Evolutionary conservation across 2,797 vertebrate species (phyloP).

Genomic region (Arremon aurantiirostris): DNA sequence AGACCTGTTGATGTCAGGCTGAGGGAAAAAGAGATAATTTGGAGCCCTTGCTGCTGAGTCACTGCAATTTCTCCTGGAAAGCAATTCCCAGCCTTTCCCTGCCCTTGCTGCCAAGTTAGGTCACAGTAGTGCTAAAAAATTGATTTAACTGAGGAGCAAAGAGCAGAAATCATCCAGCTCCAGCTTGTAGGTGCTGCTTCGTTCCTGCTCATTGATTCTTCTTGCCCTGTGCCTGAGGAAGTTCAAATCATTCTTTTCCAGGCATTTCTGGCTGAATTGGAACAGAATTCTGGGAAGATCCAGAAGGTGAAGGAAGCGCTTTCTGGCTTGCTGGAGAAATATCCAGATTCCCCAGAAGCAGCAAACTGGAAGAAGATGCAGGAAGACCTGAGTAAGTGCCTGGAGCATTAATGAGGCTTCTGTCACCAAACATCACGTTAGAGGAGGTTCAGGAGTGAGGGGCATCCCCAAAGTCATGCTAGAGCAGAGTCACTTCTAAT

Average conservation of each 20-base stretch:
- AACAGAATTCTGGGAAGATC: slow-evolving; percentile 88
- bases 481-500: slow-evolving; percentile 40
- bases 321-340: slow-evolving; percentile 84
- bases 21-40: neutral
- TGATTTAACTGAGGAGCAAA: neutral
- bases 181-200: neutral
- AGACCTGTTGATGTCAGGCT: neutral
- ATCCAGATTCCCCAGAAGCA: slow-evolving; percentile 91
- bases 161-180: neutral
- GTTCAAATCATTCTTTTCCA: slow-evolving; percentile 51
- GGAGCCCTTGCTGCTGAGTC: neutral
- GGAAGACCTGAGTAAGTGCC: slow-evolving; percentile 87
- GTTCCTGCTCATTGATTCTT: neutral
- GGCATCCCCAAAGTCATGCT: neutral
- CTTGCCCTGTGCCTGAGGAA: neutral
- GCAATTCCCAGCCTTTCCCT: neutral
- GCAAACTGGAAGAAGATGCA: slow-evolving; percentile 90
- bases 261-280: slow-evolving; percentile 89
- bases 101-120: neutral
- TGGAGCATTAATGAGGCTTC: neutral
- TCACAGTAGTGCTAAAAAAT: neutral
- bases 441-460: neutral
- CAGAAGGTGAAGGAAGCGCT: slow-evolving; percentile 88
- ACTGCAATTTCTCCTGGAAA: neutral
- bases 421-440: neutral